phyloP scores from a whole-genome alignment of 1,140 invertebrate genomes.

The Grapholita molesta region DNA sequence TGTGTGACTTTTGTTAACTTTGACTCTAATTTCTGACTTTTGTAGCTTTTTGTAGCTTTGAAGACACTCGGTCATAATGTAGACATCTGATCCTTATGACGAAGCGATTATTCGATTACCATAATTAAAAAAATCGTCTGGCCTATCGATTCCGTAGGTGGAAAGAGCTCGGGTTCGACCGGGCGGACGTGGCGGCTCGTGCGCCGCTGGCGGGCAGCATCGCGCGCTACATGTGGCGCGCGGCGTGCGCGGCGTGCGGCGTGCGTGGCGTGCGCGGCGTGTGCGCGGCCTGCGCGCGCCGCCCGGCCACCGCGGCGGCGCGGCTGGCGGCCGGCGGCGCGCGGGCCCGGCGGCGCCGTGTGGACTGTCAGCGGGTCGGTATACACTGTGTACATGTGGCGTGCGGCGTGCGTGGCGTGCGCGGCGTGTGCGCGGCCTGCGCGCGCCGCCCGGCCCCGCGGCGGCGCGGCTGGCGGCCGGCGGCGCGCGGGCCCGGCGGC shows the following conservation, averaged over 20 bases:
- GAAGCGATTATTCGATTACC: too few species aligned
- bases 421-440: too few species aligned
- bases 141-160: constrained; percentile 27
- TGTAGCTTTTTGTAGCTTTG: too few species aligned
- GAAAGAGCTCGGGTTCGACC: constrained; percentile 31
- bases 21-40: too few species aligned
- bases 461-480: too few species aligned
- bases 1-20: too few species aligned
- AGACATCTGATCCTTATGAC: too few species aligned
- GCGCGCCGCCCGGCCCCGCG: too few species aligned
- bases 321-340: constrained; percentile 4
- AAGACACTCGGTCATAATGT: too few species aligned
- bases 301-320: too few species aligned
- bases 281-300: constrained; percentile 26
- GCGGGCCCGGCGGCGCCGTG: constrained; percentile 19
- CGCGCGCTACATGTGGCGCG: constrained; percentile 58
- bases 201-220: constrained; percentile 38
- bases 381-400: neutral
- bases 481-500: too few species aligned
- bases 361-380: constrained; percentile 14
- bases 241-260: constrained; percentile 29
- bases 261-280: constrained; percentile 31
- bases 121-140: neutral
- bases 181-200: neutral
- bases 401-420: too few species aligned